These are phyloP conservation scores for Leptoteleia sp. DNA, from an alignment of 1,140 invertebrate genomes.

Conservation along the genomic window DNA sequence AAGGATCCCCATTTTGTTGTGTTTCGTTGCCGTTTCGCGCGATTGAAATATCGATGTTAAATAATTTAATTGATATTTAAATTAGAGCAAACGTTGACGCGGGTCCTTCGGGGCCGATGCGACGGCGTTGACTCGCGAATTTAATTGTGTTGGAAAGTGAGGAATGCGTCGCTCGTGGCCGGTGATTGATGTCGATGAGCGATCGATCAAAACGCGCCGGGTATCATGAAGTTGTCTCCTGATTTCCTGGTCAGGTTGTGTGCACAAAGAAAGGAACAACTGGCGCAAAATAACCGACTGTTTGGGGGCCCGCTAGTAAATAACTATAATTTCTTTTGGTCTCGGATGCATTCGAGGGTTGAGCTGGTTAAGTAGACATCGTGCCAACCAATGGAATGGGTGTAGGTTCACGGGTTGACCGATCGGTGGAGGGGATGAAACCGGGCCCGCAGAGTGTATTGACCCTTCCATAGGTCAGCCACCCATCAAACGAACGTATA, in stretches of 20 bases:
- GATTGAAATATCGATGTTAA: no score
- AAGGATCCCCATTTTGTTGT: no score
- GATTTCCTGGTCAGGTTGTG: conserved; percentile 58
- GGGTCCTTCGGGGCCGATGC: no score
- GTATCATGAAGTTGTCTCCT: conserved; percentile 66
- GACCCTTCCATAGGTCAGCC: conserved; percentile 80
- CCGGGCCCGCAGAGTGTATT: conserved; percentile 78
- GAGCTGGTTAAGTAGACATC: conserved; percentile 71
- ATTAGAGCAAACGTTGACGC: no score
- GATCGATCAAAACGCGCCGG: conserved; percentile 25
- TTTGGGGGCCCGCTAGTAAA: conserved; percentile 76
- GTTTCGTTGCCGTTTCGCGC: no score
- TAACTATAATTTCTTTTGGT: conserved; percentile 80
- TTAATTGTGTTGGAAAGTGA: no score
- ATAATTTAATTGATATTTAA: no score
- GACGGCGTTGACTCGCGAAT: no score
- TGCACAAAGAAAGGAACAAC: conserved; percentile 67
- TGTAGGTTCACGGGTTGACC: conserved; percentile 74
- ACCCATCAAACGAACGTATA: conserved; percentile 73
- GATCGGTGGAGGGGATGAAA: conserved; percentile 69
- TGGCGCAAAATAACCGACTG: conserved; percentile 79
- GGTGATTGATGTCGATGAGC: no score
- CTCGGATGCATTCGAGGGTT: conserved; percentile 72
- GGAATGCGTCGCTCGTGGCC: no score
- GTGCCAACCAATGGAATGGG: conserved; percentile 64